phyloP scores from a whole-genome alignment of 1,140 invertebrate genomes.

The Cephus cinctus region DNA sequence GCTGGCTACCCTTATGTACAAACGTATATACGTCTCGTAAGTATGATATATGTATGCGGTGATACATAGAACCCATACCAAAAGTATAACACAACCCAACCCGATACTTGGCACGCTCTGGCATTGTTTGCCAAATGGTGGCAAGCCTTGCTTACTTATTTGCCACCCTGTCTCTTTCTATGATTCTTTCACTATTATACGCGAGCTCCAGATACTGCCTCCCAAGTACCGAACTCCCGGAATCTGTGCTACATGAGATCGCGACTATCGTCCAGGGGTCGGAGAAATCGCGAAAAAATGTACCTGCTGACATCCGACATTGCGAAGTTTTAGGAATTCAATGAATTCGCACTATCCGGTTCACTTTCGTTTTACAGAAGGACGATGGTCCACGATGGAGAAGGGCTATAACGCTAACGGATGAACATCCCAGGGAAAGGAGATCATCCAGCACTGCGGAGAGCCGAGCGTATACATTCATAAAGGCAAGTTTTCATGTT shows the following conservation, averaged over 20 bases:
- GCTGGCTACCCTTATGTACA: slow-evolving; percentile 1
- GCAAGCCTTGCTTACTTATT: slow-evolving; percentile 16
- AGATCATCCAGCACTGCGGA: slow-evolving; percentile 36
- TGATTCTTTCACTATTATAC: too few species aligned
- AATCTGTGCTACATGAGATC: too few species aligned
- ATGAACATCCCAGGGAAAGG: slow-evolving; percentile 19
- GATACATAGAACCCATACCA: slow-evolving; percentile 8
- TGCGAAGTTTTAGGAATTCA: too few species aligned
- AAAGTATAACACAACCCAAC: slow-evolving; percentile 16
- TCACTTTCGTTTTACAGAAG: slow-evolving; percentile 22
- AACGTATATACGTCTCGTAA: slow-evolving; percentile 7
- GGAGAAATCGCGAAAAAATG: not conserved
- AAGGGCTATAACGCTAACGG: slow-evolving; percentile 13
- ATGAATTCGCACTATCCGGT: too few species aligned
- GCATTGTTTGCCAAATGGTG: slow-evolving; percentile 24
- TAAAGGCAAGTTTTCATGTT: slow-evolving; percentile 35
- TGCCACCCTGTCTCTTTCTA: slow-evolving; percentile 18
- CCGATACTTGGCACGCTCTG: slow-evolving; percentile 23
- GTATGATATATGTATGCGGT: too few species aligned
- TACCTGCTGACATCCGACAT: too few species aligned
- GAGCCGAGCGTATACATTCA: slow-evolving; percentile 47
- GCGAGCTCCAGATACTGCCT: too few species aligned
- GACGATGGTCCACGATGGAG: slow-evolving; percentile 30
- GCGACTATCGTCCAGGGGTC: not conserved
- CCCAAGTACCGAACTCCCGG: not conserved